These are phyloP conservation scores for Lucilia sericata DNA, from an alignment of 1,140 invertebrate species.

Conservation along the genomic window DNA sequence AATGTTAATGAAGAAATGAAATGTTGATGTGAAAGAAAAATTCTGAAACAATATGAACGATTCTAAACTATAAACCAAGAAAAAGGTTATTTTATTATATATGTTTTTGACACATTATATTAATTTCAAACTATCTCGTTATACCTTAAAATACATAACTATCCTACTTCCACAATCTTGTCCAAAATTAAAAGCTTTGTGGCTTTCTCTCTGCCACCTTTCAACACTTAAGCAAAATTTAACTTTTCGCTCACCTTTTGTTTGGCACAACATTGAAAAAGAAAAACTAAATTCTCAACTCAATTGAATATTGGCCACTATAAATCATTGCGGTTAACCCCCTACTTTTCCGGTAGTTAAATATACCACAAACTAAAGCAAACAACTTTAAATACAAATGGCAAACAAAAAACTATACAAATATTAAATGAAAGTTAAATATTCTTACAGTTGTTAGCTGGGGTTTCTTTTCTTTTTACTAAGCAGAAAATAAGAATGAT, in stretches of 20 bases:
- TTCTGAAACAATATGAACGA: background rate
- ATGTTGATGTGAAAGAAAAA: background rate
- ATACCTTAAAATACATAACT: background rate
- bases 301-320: constrained; percentile 6
- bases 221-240: too few relatives aligned
- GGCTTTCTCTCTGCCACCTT: too few relatives aligned
- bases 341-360: background rate
- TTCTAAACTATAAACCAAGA: too few relatives aligned
- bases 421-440: background rate
- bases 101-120: too few relatives aligned
- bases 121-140: background rate
- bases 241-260: too few relatives aligned
- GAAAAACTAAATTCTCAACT: background rate
- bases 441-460: too few relatives aligned
- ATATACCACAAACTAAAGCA: background rate
- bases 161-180: background rate
- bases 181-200: background rate
- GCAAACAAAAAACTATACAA: background rate
- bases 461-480: background rate
- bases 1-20: background rate
- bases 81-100: too few relatives aligned
- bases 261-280: background rate
- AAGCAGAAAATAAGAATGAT: background rate
- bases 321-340: constrained; percentile 1
- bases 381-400: background rate